Percentiles rank a stretch among this genome's conserved stretches.
phyloP scores from a whole-genome alignment of 2,888 invertebrate genomes.

The Leucophenga maculata region DNA sequence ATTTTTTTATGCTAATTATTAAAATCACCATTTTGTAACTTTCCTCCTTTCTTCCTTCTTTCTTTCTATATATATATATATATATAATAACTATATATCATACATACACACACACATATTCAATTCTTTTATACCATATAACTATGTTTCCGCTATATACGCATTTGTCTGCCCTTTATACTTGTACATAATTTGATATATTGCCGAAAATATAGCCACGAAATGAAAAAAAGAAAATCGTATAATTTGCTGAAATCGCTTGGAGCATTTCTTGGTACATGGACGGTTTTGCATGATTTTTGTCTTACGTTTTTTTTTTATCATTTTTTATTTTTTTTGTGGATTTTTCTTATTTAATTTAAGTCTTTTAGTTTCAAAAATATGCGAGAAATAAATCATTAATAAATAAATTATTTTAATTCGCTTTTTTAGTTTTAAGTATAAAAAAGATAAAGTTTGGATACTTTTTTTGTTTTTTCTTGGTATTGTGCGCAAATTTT shows the following conservation, averaged over 20 bases:
- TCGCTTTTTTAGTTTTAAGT: not conserved
- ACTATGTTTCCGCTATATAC: constrained; percentile 29
- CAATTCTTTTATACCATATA: not conserved
- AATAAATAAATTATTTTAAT: not conserved
- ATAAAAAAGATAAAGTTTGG: not conserved
- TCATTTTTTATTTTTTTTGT: constrained; percentile 33
- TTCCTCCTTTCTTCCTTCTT: too few relatives aligned
- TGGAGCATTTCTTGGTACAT: constrained; percentile 44
- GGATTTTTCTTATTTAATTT: constrained; percentile 30
- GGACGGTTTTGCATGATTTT: constrained; percentile 49
- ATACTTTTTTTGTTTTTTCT: not conserved
- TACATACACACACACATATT: not conserved
- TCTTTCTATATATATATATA: constrained; percentile 19
- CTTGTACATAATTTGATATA: too few relatives aligned
- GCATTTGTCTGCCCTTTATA: constrained; percentile 3
- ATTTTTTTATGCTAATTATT: not conserved
- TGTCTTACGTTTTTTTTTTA: constrained; percentile 40
- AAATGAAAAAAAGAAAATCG: constrained; percentile 33
- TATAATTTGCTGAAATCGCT: constrained; percentile 51
- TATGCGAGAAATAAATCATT: constrained; percentile 33
- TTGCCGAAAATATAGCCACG: constrained; percentile 1
- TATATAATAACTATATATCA: constrained; percentile 26
- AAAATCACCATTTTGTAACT: constrained; percentile 13
- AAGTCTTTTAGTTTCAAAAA: constrained; percentile 57
- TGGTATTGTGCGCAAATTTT: constrained; percentile 4